A percentile compares a stretch with the other conserved stretches of the same genome.
Evolutionary conservation across 2,113 vertebrate genomes (phyloP).

Genomic region (Scopus umbretta): DNA sequence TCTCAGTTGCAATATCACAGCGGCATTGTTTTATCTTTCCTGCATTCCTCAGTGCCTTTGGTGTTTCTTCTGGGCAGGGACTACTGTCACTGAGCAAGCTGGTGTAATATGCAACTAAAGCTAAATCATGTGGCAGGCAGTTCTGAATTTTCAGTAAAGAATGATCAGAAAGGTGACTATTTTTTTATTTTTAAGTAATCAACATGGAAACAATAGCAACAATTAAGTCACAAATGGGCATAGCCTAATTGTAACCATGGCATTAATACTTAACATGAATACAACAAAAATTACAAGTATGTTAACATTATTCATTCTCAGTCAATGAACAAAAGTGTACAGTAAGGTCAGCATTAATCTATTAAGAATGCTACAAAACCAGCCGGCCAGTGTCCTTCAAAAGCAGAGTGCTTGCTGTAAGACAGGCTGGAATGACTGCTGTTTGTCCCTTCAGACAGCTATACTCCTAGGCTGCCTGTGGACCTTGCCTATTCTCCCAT

Average conservation of each 20-base stretch:
- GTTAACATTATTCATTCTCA: slow-evolving; percentile 16
- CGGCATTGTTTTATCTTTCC: neutral
- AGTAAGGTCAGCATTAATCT: slow-evolving; percentile 48
- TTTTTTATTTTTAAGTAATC: slow-evolving; percentile 36
- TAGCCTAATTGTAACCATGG: neutral
- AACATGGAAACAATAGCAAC: neutral
- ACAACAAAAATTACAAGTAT: neutral
- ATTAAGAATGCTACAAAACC: slow-evolving; percentile 4
- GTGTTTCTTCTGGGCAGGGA: neutral
- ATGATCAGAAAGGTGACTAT: neutral
- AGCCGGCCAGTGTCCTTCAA: neutral
- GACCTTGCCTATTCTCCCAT: neutral
- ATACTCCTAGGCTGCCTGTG: neutral
- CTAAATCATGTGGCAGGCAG: neutral
- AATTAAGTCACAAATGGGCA: neutral
- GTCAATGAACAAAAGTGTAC: slow-evolving; percentile 3
- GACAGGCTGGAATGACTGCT: neutral
- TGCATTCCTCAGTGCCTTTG: neutral
- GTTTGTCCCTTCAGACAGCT: neutral
- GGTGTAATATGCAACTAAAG: neutral
- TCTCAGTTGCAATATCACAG: fast-evolving
- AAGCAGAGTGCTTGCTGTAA: neutral
- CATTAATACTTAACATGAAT: neutral
- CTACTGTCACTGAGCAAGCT: neutral
- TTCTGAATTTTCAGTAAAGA: neutral